A percentile compares a stretch with the other conserved stretches of the same genome.
These are phyloP conservation scores for Phocides pigmalion DNA, from an alignment of 1,140 invertebrate genomes.

Conservation along the genomic window DNA sequence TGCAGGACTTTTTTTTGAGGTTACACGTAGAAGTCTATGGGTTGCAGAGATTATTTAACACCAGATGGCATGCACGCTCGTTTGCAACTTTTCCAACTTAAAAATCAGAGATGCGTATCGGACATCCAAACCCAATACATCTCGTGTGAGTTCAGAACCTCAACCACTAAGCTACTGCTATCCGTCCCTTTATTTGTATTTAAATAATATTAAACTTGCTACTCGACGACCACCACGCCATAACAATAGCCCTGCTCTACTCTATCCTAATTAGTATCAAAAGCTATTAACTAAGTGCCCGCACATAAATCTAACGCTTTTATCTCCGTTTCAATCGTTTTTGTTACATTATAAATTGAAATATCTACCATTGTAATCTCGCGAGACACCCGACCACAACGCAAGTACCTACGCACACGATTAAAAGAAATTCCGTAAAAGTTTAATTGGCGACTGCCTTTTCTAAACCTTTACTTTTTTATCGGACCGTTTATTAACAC, in stretches of 20 bases:
- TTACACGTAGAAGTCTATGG: too few species aligned
- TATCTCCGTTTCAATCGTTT: slow-evolving; percentile 34
- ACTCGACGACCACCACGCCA: slow-evolving; percentile 18
- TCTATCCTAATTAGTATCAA: slow-evolving; percentile 46
- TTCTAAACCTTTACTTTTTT: slow-evolving; percentile 18
- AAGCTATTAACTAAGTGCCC: slow-evolving; percentile 45
- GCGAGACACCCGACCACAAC: slow-evolving; percentile 24
- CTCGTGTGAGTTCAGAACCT: too few species aligned
- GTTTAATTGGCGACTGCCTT: slow-evolving; percentile 22
- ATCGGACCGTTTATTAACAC: slow-evolving; percentile 20
- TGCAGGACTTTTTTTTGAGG: too few species aligned
- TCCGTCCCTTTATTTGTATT: slow-evolving; percentile 13
- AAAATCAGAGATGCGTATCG: too few species aligned
- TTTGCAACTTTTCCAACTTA: too few species aligned
- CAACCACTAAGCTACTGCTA: too few species aligned
- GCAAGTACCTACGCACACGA: slow-evolving; percentile 18
- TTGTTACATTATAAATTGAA: slow-evolving; percentile 42
- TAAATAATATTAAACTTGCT: slow-evolving; percentile 21
- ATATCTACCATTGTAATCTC: slow-evolving; percentile 30
- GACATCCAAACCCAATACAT: too few species aligned
- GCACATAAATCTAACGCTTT: slow-evolving; percentile 44
- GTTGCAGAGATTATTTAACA: too few species aligned
- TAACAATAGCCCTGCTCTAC: slow-evolving; percentile 36
- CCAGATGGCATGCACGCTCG: too few species aligned
- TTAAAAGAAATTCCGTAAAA: slow-evolving; percentile 30